A percentile compares a stretch with the other conserved stretches of the same genome.
phyloP scores from a whole-genome alignment of 30 jellyfish, hydroid and myxozoan species.

The Hydractinia symbiolongicarpus region DNA sequence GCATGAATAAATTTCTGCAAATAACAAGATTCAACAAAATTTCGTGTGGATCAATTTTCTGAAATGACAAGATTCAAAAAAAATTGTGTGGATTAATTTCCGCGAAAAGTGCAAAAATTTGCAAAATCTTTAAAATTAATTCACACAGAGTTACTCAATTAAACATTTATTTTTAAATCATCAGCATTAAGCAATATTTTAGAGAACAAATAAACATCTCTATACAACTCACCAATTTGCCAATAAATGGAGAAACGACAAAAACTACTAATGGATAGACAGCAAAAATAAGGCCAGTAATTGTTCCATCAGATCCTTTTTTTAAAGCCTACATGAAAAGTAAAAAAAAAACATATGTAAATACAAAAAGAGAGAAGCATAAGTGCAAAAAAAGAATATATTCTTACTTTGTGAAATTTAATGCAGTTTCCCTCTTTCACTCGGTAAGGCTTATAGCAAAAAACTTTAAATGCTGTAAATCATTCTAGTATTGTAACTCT shows the following conservation, averaged over 20 bases:
- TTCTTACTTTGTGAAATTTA: not conserved
- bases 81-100: not conserved
- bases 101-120: constrained; percentile 3
- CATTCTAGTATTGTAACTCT: too few species aligned
- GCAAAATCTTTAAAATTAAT: not conserved
- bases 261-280: constrained; percentile 53
- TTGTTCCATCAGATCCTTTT: constrained; percentile 49
- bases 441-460: too few species aligned
- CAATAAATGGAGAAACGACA: constrained; percentile 70
- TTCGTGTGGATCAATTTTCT: too few species aligned
- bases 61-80: not conserved
- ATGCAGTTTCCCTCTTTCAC: too few species aligned
- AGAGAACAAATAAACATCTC: not conserved
- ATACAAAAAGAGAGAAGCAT: not conserved
- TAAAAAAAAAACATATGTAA: not conserved
- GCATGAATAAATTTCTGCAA: too few species aligned
- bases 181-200: not conserved
- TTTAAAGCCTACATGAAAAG: constrained; percentile 35
- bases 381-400: not conserved
- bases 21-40: too few species aligned
- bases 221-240: constrained; percentile 32
- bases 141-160: not conserved
- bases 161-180: too few species aligned
- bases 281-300: constrained; percentile 62
- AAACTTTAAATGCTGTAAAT: too few species aligned